phyloP scores from a whole-genome alignment of 2,888 invertebrate genomes.

The Plebejus melissa region DNA sequence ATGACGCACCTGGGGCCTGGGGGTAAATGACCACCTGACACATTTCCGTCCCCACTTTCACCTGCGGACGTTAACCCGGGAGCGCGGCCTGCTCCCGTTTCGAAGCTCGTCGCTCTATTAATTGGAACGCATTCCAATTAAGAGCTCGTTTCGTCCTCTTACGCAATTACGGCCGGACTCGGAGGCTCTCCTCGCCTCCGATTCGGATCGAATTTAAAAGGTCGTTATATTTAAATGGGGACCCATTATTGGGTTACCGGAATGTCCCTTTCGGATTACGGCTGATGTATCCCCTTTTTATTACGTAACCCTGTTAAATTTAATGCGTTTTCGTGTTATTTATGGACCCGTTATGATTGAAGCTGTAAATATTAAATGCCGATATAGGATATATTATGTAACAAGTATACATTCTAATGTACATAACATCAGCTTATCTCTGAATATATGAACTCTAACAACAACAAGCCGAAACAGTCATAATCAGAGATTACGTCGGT shows the following conservation, averaged over 20 bases:
- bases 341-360: constrained; percentile 8
- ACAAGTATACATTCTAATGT: neutral
- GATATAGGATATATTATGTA: neutral
- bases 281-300: constrained; percentile 1
- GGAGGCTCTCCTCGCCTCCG: constrained; percentile 28
- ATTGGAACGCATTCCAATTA: constrained; percentile 77
- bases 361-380: neutral
- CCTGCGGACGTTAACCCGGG: constrained; percentile 74
- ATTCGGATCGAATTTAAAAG: constrained; percentile 18
- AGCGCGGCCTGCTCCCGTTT: constrained; percentile 68
- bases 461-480: neutral
- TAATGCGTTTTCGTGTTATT: constrained; percentile 14
- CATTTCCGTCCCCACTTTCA: constrained; percentile 70
- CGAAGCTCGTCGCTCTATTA: constrained; percentile 55
- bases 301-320: constrained; percentile 8
- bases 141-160: constrained; percentile 69
- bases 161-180: constrained; percentile 55
- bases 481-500: neutral
- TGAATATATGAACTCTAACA: neutral
- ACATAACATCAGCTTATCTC: neutral
- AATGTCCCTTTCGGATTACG: constrained; percentile 12
- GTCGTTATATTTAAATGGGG: constrained; percentile 15
- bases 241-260: constrained; percentile 21
- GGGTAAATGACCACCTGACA: constrained; percentile 77
- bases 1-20: constrained; percentile 43